A percentile compares a stretch with the other conserved stretches of the same genome.
Conservation (phyloP, 2,888 invertebrate genomes). For the Monopis laevigella region DNA sequence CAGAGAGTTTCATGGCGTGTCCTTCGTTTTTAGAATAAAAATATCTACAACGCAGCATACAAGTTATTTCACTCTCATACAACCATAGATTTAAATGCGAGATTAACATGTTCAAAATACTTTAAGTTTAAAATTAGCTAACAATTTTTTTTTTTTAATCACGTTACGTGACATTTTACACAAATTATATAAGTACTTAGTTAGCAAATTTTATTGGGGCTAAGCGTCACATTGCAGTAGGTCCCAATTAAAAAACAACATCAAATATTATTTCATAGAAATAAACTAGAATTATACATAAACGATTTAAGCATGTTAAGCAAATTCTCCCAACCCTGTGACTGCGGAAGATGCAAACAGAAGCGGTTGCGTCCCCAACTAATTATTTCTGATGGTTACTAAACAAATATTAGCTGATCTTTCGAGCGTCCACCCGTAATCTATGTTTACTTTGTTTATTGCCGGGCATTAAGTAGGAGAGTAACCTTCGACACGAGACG, state of each 20-base stretch:
- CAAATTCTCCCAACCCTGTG: not conserved
- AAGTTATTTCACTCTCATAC: too few relatives aligned
- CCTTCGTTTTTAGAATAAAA: too few relatives aligned
- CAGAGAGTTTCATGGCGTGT: too few relatives aligned
- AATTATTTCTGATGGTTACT: slow-evolving; percentile 34
- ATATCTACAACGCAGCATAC: too few relatives aligned
- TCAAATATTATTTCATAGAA: not conserved
- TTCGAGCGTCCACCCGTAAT: slow-evolving; percentile 30
- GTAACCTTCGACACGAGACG: slow-evolving; percentile 10
- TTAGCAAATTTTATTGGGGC: not conserved
- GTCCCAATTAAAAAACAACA: not conserved
- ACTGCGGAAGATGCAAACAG: slow-evolving; percentile 23
- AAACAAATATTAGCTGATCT: slow-evolving; percentile 38
- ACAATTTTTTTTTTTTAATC: too few relatives aligned
- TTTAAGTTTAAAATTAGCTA: too few relatives aligned
- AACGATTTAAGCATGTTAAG: slow-evolving; percentile 3
- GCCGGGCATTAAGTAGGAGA: slow-evolving; percentile 6
- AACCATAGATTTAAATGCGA: too few relatives aligned
- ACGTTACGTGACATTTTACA: too few relatives aligned
- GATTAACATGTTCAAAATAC: too few relatives aligned
- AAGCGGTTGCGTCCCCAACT: slow-evolving; percentile 26
- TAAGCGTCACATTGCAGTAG: not conserved
- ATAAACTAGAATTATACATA: not conserved
- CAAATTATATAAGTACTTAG: too few relatives aligned
- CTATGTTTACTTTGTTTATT: slow-evolving; percentile 32